Evolutionary conservation across 1,140 invertebrate species (phyloP).

Genomic region (Andricus grossulariae): DNA sequence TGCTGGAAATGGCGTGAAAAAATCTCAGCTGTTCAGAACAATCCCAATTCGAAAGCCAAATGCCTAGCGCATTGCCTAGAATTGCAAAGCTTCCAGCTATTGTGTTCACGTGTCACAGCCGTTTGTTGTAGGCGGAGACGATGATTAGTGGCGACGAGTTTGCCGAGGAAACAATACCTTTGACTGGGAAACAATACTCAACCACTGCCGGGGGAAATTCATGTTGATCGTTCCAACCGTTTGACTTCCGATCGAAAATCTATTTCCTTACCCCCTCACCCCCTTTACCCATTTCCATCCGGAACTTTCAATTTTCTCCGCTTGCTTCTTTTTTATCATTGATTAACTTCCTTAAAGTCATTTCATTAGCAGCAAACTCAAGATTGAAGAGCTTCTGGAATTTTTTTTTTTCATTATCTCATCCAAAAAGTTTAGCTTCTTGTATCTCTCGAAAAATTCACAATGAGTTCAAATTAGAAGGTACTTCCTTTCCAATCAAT

Average conservation of each 20-base stretch:
- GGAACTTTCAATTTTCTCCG: no score
- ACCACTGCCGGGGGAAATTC: conserved; percentile 38
- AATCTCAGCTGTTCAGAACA: not conserved
- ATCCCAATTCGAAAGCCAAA: conserved; percentile 20
- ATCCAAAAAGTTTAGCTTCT: no score
- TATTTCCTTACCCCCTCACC: conserved; percentile 38
- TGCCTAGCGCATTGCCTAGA: not conserved
- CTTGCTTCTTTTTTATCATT: no score
- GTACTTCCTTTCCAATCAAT: no score
- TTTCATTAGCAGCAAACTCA: no score
- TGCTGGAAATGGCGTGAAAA: not conserved
- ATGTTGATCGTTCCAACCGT: conserved; percentile 46
- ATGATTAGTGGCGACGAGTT: conserved; percentile 50
- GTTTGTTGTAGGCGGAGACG: conserved; percentile 39
- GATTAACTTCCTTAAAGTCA: no score
- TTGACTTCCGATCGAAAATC: conserved; percentile 53
- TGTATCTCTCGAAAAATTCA: no score
- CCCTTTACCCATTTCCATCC: conserved; percentile 27
- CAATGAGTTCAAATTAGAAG: no score
- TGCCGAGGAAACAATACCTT: conserved; percentile 54
- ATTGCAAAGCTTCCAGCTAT: conserved; percentile 15
- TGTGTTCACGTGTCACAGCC: conserved; percentile 28
- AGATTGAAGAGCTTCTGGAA: no score
- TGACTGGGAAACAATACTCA: conserved; percentile 57
- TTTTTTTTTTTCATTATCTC: no score